phyloP scores from a whole-genome alignment of 2,797 vertebrate species.

The Thamnophis elegans region DNA sequence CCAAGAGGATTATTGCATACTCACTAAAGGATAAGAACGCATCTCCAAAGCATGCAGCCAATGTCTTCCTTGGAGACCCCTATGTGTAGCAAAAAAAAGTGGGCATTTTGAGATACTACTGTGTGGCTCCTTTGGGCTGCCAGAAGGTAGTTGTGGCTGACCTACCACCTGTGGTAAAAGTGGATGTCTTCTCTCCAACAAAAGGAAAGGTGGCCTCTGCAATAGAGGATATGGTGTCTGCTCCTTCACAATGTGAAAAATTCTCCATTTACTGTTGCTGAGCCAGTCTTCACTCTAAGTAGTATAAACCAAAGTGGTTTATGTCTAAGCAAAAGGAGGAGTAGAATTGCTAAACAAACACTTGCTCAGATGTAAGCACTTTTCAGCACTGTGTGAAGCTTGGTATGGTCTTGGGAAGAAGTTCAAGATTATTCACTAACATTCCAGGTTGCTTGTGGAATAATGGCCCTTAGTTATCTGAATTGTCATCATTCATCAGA shows the following conservation, averaged over 20 bases:
- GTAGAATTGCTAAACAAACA: neutral
- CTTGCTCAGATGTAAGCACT: neutral
- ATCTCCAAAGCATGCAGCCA: neutral
- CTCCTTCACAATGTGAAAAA: neutral
- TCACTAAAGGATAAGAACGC: neutral
- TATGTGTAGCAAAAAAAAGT: neutral
- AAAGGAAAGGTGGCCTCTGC: neutral
- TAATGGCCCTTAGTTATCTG: neutral
- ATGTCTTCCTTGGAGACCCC: neutral
- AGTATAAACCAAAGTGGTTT: neutral
- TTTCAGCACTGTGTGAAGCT: neutral
- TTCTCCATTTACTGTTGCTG: neutral
- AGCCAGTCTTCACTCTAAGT: neutral
- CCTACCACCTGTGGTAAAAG: neutral
- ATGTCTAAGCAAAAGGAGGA: neutral
- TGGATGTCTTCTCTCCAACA: neutral
- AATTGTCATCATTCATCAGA: neutral
- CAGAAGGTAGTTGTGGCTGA: neutral
- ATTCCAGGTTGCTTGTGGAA: neutral
- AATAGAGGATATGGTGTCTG: neutral
- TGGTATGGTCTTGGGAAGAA: neutral
- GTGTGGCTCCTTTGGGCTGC: neutral
- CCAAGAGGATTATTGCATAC: neutral
- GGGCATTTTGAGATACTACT: neutral
- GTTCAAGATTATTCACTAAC: neutral